Base-by-base conservation (phyloP, 2,888 invertebrate species). In the Carterocephalus palaemon region DNA sequence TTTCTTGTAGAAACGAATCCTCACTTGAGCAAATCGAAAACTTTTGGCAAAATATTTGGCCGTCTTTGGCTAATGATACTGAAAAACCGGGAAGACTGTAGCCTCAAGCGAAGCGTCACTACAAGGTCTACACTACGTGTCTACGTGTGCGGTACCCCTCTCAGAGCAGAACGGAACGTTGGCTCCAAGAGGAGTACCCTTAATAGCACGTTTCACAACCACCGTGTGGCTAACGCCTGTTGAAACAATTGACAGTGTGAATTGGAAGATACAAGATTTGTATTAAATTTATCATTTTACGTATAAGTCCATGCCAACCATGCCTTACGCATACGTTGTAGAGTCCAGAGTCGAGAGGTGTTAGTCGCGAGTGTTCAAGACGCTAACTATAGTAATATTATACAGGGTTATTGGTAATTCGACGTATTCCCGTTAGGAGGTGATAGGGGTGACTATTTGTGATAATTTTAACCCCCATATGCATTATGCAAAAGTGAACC, bases 151-250 rank as follows among this genome's bases (percentile, higher is more conserved):
- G 67, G 70, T 69, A 67, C 71, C 70, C 66, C 76, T 74, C 74
- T 71, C 70, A 65, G 67, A 66, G 64, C 56, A 56, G 37, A 42
- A 48, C 39, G 22, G 8, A 3, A 6, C 4, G 9, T 20, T 24
- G 53, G 41, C 52, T 49, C 52, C 45, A 60, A 70, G 74, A 74
- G 69, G 65, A 66, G 71, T 64, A 70, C 59, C 58, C 62, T 65
- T 68, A 79, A 76, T 77, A 84, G 83, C 82, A 83, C 84, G 84
- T 73, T 71, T 85, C 85, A 84, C 84, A 85, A 85, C 84, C 84
- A 76, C 77, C 75, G 81, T 83, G 78, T 74, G 84, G 84, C 82
- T 60, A 71, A 69, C 67, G 81, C 81, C 70, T 74, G 69, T 72
- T 66, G 68, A 64, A 54, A 70, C 61, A 83, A 83, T 83, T 83